phyloP scores from a whole-genome alignment of 2,888 invertebrate species.

The Strigamia transsilvanica region DNA sequence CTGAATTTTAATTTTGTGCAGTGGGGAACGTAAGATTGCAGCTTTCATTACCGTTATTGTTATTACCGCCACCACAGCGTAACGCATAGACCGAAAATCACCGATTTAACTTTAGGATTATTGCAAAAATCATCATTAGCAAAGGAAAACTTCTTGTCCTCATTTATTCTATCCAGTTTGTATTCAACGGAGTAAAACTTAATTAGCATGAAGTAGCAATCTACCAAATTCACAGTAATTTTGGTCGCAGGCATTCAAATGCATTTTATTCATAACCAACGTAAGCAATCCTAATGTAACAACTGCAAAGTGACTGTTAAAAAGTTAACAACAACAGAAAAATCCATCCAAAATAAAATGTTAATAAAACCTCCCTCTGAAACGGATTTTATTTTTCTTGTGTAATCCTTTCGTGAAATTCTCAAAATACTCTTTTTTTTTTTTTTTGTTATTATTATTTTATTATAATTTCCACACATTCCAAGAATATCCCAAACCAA shows the following conservation, averaged over 20 bases:
- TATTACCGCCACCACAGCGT: background rate
- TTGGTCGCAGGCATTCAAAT: background rate
- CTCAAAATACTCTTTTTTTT: background rate
- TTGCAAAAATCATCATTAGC: background rate
- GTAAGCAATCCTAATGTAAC: background rate
- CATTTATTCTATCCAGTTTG: background rate
- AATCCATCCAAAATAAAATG: too few relatives aligned
- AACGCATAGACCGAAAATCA: background rate
- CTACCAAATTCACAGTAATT: too few relatives aligned
- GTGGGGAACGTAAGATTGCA: background rate
- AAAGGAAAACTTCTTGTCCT: background rate
- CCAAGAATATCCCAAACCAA: background rate
- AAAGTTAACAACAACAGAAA: too few relatives aligned
- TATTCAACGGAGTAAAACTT: background rate
- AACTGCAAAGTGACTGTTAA: background rate
- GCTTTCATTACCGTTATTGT: background rate
- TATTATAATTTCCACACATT: constrained; percentile 24
- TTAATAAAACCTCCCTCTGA: too few relatives aligned
- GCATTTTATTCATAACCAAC: background rate
- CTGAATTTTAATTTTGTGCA: background rate
- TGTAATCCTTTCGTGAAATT: background rate
- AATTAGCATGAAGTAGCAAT: too few relatives aligned
- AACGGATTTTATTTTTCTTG: too few relatives aligned
- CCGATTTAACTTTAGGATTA: background rate
- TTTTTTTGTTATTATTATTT: background rate